phyloP scores from a whole-genome alignment of 2,888 invertebrate species.

The Ypsolopha scabrella region DNA sequence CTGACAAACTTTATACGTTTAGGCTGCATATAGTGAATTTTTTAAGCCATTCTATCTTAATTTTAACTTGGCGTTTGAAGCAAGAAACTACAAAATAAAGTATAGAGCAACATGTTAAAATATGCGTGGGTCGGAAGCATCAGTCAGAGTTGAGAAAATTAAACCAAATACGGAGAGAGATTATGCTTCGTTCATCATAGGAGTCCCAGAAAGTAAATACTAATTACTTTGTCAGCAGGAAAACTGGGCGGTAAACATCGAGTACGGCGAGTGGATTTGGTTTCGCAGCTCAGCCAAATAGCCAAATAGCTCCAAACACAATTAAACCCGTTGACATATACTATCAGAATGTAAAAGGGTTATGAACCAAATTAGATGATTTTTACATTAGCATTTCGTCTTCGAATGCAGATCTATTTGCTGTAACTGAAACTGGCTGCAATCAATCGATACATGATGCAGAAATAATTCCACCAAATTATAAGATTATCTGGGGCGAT shows the following conservation, averaged over 20 bases:
- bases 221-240: slow-evolving; percentile 11
- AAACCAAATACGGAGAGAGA: slow-evolving; percentile 16
- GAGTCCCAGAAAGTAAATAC: slow-evolving; percentile 13
- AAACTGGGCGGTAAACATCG: slow-evolving; percentile 13
- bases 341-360: background rate
- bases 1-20: too few relatives aligned
- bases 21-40: too few relatives aligned
- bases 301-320: background rate
- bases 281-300: slow-evolving; percentile 12
- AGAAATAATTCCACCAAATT: slow-evolving; percentile 11
- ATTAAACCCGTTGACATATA: background rate
- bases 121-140: background rate
- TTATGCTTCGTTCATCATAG: slow-evolving; percentile 16
- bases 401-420: slow-evolving; percentile 11
- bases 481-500: slow-evolving; percentile 11
- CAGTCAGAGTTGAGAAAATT: slow-evolving; percentile 13
- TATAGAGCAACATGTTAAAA: slow-evolving; percentile 3
- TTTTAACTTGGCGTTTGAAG: slow-evolving; percentile 8
- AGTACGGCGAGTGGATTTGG: slow-evolving; percentile 17
- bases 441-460: slow-evolving; percentile 13
- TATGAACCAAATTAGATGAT: slow-evolving; percentile 3
- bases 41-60: too few relatives aligned
- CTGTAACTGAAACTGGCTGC: slow-evolving; percentile 13
- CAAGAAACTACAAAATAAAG: slow-evolving; percentile 7
- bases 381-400: slow-evolving; percentile 7